Evolutionary conservation across 2,113 vertebrate genomes (phyloP).

Genomic region (Terrapene triunguis): DNA sequence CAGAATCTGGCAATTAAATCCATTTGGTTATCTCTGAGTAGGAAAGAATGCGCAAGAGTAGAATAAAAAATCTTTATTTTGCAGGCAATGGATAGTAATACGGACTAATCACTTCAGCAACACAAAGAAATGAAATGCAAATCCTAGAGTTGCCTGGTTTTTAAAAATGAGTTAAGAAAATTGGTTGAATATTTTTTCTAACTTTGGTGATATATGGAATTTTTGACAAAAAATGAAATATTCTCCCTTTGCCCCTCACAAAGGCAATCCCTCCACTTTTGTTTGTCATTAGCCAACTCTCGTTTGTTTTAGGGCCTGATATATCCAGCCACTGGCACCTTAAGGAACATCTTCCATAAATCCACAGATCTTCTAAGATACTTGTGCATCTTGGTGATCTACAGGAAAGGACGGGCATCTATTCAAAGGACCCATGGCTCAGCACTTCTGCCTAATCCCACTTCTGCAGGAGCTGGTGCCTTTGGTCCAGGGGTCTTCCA

Average conservation of each 20-base stretch:
- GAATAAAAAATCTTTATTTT: not conserved
- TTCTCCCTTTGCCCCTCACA: too few species aligned
- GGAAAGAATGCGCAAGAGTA: not conserved
- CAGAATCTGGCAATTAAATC: not conserved
- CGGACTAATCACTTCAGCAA: not conserved
- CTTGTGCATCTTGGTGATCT: not conserved
- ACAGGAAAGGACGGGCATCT: not conserved
- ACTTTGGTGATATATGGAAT: not conserved
- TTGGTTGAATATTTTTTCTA: not conserved
- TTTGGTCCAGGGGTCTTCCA: not conserved
- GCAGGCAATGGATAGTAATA: not conserved
- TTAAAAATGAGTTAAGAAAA: accelerated
- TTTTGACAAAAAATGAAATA: not conserved
- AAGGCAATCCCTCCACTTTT: not conserved
- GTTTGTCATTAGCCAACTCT: not conserved
- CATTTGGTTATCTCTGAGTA: not conserved
- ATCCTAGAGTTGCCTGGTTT: not conserved
- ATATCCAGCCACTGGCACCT: not conserved
- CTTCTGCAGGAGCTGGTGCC: not conserved
- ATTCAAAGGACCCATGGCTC: not conserved
- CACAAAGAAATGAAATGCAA: not conserved
- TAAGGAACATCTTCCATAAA: not conserved
- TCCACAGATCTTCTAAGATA: not conserved
- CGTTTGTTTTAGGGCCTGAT: not conserved
- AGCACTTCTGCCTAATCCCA: not conserved